Evolutionary conservation across 1,140 invertebrate species (phyloP).

Genomic region (Drosophila nigromelanica): DNA sequence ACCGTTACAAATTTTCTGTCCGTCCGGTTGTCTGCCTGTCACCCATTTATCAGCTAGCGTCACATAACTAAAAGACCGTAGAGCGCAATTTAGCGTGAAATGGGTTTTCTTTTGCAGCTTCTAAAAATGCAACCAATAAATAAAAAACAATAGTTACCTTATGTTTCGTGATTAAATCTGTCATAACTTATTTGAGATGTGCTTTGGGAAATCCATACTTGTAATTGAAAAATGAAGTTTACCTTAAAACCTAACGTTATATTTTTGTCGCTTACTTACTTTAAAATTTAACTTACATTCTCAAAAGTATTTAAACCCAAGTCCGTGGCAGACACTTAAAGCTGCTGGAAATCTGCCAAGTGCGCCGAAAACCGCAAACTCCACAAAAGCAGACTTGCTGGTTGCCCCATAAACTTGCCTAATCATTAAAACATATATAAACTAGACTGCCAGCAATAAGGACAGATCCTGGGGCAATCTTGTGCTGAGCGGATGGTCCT

Average conservation of each 20-base stretch:
- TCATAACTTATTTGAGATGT: too few species aligned
- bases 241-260: too few species aligned
- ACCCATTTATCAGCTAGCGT: slow-evolving; percentile 5
- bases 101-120: slow-evolving; percentile 11
- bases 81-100: slow-evolving; percentile 25
- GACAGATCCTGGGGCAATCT: slow-evolving; percentile 5
- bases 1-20: not conserved
- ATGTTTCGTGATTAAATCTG: too few species aligned
- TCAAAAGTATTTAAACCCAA: slow-evolving; percentile 4
- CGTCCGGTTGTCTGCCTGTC: not conserved
- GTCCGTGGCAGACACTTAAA: slow-evolving; percentile 11
- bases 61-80: not conserved
- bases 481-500: not conserved
- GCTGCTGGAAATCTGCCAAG: slow-evolving; percentile 29
- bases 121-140: too few species aligned
- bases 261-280: too few species aligned
- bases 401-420: not conserved
- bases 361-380: not conserved
- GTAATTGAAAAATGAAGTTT: too few species aligned
- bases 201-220: too few species aligned
- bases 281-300: not conserved
- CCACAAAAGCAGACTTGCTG: slow-evolving; percentile 19
- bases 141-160: too few species aligned
- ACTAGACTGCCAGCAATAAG: not conserved
- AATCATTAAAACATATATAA: slow-evolving; percentile 5